phyloP scores from a whole-genome alignment of 2,888 invertebrate species.

The Oegoconia quadripuncta region DNA sequence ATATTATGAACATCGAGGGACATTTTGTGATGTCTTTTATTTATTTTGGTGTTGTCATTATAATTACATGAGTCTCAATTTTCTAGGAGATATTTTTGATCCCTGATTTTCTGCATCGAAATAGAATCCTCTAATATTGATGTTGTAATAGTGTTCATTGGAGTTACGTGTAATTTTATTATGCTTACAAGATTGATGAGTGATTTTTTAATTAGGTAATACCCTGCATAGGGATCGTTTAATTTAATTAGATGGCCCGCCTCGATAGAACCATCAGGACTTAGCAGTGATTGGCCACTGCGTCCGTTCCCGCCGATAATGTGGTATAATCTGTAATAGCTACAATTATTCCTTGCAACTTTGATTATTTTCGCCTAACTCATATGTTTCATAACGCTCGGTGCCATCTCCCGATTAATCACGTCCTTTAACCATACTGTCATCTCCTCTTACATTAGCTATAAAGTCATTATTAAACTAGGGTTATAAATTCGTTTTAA shows the following conservation, averaged over 20 bases:
- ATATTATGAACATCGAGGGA: constrained; percentile 61
- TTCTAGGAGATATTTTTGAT: constrained; percentile 66
- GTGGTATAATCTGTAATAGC: constrained; percentile 53
- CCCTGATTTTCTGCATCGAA: constrained; percentile 70
- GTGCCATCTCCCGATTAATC: constrained; percentile 38
- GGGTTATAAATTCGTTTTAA: constrained; percentile 42
- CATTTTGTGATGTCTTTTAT: constrained; percentile 67
- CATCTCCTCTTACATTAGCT: constrained; percentile 47
- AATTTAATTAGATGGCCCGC: constrained; percentile 65
- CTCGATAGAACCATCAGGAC: constrained; percentile 67
- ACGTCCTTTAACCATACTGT: constrained; percentile 39
- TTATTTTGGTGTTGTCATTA: constrained; percentile 74
- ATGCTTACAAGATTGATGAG: constrained; percentile 46
- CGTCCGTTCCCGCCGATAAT: constrained; percentile 54
- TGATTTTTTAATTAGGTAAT: constrained; percentile 45
- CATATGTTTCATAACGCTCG: constrained; percentile 48
- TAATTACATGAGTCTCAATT: constrained; percentile 49
- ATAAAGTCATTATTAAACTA: constrained; percentile 35
- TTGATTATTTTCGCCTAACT: constrained; percentile 36
- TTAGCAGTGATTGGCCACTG: constrained; percentile 60
- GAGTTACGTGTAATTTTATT: constrained; percentile 54
- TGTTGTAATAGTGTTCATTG: constrained; percentile 70
- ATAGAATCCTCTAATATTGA: constrained; percentile 72
- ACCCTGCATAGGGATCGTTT: constrained; percentile 65
- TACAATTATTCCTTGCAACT: constrained; percentile 44